Base-by-base conservation (phyloP, 1,140 invertebrate species). In the Meteorus sp. region DNA sequence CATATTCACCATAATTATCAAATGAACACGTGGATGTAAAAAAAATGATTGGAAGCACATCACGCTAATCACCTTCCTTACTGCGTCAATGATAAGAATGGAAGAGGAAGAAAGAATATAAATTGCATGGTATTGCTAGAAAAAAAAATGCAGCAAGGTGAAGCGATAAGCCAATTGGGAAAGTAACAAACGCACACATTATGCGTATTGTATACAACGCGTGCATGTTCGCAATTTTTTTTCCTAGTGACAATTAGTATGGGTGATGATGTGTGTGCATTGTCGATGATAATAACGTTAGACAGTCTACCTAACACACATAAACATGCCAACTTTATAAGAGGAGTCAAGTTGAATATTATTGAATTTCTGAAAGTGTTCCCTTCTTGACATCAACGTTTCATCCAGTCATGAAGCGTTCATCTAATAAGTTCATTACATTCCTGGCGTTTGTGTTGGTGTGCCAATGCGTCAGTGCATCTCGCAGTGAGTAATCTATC, bases 401-500 rank as follows among this genome's bases (percentile, higher is more conserved):
- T 44, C 5, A 13, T 27, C 13, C 20, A 33, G 41, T 22, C 22
- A 55, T 55, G 52, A 55, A 15, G 23, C 39, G 22, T 20, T 15
- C n/a, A 27, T 11, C 13, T 8, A 15, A 37, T 6, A 44, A 55
- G 52, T 48, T 9, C 31, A 11, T 47, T 15, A 19, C 56, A 39
- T 20, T n/a, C 19, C 23, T 60, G 8, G 48, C 11, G 3, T n/a
- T 56, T 13, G 8, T 60, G n/a, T 7, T 60, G 4, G n/a, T 33
- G 13, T 31, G 41, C 20, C 44, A 39, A 9, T 44, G 31, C 4
- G 53, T 17, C 13, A 55, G 39, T 45, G 48, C 45, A 1, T 48
- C 27, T 5, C 15, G 6, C 3, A 20, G 52, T 56, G 33, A 56
- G 45, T 41, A 8, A 35, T 15, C 5, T 17, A 1, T 19, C 7